These are phyloP conservation scores for Colletes gigas DNA, from an alignment of 1,140 invertebrate species.

Conservation along the genomic window DNA sequence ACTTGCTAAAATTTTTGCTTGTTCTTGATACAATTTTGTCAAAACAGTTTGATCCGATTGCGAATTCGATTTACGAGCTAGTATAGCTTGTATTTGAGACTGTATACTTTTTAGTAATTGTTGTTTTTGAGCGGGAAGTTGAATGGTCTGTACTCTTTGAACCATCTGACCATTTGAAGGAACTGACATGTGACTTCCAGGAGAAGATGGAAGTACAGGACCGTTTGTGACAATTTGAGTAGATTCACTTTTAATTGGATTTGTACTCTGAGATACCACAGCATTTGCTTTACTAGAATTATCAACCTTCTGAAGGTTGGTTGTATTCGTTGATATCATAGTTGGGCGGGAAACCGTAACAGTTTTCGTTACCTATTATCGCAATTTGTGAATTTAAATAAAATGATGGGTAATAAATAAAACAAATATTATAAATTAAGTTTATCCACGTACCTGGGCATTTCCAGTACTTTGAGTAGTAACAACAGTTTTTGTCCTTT, in stretches of 20 bases:
- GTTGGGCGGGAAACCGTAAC: constrained; percentile 71
- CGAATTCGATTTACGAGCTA: constrained; percentile 74
- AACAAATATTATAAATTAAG: constrained; percentile 13
- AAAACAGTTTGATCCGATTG: constrained; percentile 78
- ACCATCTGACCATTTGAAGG: constrained; percentile 74
- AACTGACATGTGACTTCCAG: constrained; percentile 67
- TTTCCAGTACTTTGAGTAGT: constrained; percentile 66
- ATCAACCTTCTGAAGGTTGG: constrained; percentile 68
- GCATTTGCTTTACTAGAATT: constrained; percentile 64
- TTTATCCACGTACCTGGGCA: constrained; percentile 60
- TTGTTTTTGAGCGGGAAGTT: constrained; percentile 76
- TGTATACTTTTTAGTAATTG: constrained; percentile 79
- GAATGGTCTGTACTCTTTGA: constrained; percentile 76
- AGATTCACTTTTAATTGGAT: constrained; percentile 71
- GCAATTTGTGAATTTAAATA: constrained; percentile 30
- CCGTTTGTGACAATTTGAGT: constrained; percentile 68
- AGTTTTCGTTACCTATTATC: constrained; percentile 65
- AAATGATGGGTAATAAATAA: neutral
- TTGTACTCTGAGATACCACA: constrained; percentile 68
- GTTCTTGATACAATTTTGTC: constrained; percentile 81
- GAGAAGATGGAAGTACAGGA: constrained; percentile 60
- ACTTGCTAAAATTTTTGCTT: constrained; percentile 81
- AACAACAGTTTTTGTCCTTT: constrained; percentile 72
- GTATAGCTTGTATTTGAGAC: constrained; percentile 80
- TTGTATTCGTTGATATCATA: constrained; percentile 56